Evolutionary conservation across 92 coral and sea anemone species (phyloP).

Genomic region (Plumapathes pennacea): DNA sequence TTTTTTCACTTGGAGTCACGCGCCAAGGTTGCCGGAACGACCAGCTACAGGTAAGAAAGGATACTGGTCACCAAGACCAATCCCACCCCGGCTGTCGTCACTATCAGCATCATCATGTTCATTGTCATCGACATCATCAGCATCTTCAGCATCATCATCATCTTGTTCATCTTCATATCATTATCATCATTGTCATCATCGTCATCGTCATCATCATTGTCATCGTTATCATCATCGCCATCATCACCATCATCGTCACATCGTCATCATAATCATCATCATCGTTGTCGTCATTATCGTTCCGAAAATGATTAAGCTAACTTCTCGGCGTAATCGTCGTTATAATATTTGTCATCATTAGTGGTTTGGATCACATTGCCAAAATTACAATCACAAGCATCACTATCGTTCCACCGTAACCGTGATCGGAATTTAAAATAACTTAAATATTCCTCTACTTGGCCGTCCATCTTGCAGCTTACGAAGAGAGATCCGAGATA

Average conservation of each 20-base stretch:
- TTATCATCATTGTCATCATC: slow-evolving; percentile 3
- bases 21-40: too few relatives aligned
- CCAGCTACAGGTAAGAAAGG: slow-evolving; percentile 1
- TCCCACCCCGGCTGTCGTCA: not conserved
- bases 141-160: slow-evolving; percentile 6
- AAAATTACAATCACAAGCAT: too few relatives aligned
- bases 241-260: not conserved
- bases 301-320: too few relatives aligned
- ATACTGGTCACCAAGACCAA: not conserved
- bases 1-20: too few relatives aligned
- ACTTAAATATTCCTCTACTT: not conserved
- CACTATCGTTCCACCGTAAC: too few relatives aligned
- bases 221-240: slow-evolving; percentile 10
- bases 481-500: too few relatives aligned
- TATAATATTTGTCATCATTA: not conserved
- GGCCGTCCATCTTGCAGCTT: too few relatives aligned
- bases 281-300: not conserved
- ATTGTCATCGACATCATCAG: not conserved
- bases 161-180: too few relatives aligned
- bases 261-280: not conserved
- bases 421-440: too few relatives aligned
- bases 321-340: too few relatives aligned
- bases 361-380: slow-evolving; percentile 6
- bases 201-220: not conserved
- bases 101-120: not conserved